Conservation (phyloP, 1,140 invertebrate species). For the Nephila pilipes region DNA sequence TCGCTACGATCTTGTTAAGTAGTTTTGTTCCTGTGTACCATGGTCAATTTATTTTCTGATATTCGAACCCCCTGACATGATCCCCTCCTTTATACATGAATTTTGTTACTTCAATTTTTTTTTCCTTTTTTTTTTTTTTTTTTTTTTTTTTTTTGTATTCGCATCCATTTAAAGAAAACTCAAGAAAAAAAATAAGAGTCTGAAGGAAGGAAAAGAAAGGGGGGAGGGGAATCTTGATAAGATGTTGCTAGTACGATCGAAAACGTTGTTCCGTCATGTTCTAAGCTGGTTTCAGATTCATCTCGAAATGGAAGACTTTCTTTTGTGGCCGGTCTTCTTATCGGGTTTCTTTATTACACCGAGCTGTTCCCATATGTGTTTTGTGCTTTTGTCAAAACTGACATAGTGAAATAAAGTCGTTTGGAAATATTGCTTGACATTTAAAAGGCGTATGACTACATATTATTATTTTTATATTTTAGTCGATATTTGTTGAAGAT, state of each 20-base stretch:
- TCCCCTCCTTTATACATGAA: background rate
- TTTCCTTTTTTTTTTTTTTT: background rate
- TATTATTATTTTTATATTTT: background rate
- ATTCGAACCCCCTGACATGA: background rate
- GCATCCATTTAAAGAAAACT: background rate
- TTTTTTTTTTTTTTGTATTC: background rate
- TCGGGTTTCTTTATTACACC: slow-evolving; percentile 27
- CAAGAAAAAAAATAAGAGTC: background rate
- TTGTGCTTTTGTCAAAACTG: slow-evolving; percentile 18
- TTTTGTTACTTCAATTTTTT: background rate
- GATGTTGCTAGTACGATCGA: background rate
- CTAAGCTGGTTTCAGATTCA: slow-evolving; percentile 2
- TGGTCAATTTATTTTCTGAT: slow-evolving; percentile 56
- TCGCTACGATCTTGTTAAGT: slow-evolving; percentile 48
- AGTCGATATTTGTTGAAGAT: background rate
- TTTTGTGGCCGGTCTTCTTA: slow-evolving; percentile 5
- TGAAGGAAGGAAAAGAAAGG: background rate
- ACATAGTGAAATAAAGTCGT: background rate
- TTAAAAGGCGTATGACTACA: background rate
- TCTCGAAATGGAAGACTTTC: slow-evolving; percentile 24
- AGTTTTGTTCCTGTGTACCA: slow-evolving; percentile 22
- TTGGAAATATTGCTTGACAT: background rate
- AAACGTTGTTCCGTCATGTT: slow-evolving; percentile 28
- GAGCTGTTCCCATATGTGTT: background rate
- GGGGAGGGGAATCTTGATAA: background rate